Base-by-base conservation (phyloP, 1,140 invertebrate genomes). In the Mya arenaria region DNA sequence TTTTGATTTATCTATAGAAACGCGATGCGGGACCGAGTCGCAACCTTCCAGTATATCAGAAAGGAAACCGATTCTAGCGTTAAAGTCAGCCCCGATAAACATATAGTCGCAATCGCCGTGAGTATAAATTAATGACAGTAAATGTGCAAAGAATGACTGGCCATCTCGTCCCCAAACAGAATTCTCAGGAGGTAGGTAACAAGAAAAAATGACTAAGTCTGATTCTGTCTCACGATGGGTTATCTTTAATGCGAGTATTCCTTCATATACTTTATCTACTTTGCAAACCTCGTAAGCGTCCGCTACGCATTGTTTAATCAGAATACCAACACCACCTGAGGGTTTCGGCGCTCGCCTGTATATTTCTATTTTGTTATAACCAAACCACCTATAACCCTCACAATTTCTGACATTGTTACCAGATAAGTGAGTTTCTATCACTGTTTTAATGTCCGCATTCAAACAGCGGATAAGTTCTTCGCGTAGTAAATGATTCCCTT, bases 101-200 rank as follows among this genome's bases (percentile, higher is more conserved):
- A 80, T 62, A 32, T 19, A 37, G n/a, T 80, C 77, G 34, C 44
- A 41, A 0, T 80, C 65, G 36, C 36, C 60, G 37, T 71, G 34
- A 44, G 62, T 58, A 23, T 80, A 71, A 1, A 81, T 56, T 19
- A 82, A 58, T 34, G 58, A 25, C 23, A 78, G 55, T 17, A 73
- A 13, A 66, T 82, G 84, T 15, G 63, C 23, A 75, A 41, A 65
- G 37, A 73, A 82, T 0, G 34, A 3, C 48, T 73, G 60, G 1
- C 66, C 84, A 34, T 82, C 73, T 0, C 84, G 73, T 37, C 79
- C 73, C 23, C 73, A 17, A 1, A 23, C 36, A 23, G 84, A 84
- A 28, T 84, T 81, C 60, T 84, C 83, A 4, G 83, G 83, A 4
- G 78, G 65, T 19, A 85, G 60, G n/a, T 82, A 85, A 63, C 71